A percentile compares a stretch with the other conserved stretches of the same genome.
Evolutionary conservation across 2,797 vertebrate species (phyloP).

Genomic region (Rhabdophis nuchalis): DNA sequence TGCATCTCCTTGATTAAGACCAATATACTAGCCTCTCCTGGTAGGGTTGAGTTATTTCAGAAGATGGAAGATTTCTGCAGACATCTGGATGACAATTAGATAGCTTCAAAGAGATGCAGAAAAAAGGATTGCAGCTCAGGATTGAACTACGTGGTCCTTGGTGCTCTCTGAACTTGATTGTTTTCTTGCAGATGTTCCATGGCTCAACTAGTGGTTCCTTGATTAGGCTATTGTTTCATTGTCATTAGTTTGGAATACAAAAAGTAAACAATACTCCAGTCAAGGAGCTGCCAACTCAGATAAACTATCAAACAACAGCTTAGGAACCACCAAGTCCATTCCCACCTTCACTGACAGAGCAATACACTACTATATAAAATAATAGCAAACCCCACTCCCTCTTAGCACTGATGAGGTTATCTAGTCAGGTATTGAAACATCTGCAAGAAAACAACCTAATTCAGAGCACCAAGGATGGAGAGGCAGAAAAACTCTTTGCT

Average conservation of each 20-base stretch:
- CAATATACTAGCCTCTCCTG: not conserved
- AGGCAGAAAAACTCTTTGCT: not conserved
- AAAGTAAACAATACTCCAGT: not conserved
- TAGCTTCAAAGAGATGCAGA: not conserved
- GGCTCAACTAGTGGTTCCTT: not conserved
- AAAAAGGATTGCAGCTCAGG: not conserved
- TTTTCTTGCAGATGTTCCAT: not conserved
- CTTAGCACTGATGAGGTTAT: not conserved
- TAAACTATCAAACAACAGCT: not conserved
- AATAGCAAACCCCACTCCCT: not conserved
- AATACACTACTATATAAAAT: not conserved
- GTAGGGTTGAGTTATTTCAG: not conserved
- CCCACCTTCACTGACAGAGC: not conserved
- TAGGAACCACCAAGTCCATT: not conserved
- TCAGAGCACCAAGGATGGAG: not conserved
- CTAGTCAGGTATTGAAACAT: not conserved
- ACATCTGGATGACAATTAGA: not conserved
- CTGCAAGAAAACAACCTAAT: not conserved
- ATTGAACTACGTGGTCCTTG: not conserved
- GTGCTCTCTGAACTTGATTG: not conserved
- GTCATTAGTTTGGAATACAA: not conserved
- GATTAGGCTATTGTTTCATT: not conserved
- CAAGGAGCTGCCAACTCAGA: not conserved
- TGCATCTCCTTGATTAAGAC: not conserved
- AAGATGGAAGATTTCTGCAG: not conserved